Conservation (phyloP, 1,140 invertebrate species). For the Onthophagus taurus region DNA sequence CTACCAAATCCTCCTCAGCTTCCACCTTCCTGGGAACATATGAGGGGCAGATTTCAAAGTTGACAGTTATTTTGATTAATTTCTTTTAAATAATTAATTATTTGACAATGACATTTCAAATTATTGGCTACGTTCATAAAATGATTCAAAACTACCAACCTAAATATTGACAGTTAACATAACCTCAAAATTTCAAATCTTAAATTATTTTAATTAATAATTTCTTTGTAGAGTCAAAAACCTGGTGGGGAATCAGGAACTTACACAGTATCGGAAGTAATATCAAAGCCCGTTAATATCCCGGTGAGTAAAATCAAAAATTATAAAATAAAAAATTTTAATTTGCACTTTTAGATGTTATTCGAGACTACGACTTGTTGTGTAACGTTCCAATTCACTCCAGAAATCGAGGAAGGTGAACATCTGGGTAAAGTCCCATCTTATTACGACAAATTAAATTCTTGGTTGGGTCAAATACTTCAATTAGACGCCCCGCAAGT, state of each 20-base stretch:
- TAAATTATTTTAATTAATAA: slow-evolving; percentile 14
- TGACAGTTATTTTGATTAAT: too few relatives aligned
- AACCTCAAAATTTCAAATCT: too few relatives aligned
- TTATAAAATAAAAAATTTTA: too few relatives aligned
- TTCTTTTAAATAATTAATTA: background rate
- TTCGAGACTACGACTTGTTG: slow-evolving; percentile 76
- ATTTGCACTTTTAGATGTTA: slow-evolving; percentile 46
- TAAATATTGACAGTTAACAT: too few relatives aligned
- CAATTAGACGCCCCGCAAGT: slow-evolving; percentile 70
- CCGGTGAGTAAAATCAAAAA: slow-evolving; percentile 39
- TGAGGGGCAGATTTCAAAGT: too few relatives aligned
- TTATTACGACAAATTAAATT: slow-evolving; percentile 87
- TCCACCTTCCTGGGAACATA: too few relatives aligned
- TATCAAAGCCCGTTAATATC: slow-evolving; percentile 53
- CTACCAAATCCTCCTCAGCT: too few relatives aligned
- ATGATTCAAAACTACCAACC: too few relatives aligned
- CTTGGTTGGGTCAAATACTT: slow-evolving; percentile 91
- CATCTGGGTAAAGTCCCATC: slow-evolving; percentile 49
- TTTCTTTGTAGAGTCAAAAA: slow-evolving; percentile 51
- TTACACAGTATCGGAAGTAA: slow-evolving; percentile 51
- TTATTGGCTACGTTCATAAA: too few relatives aligned
- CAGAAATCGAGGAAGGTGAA: slow-evolving; percentile 44
- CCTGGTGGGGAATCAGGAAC: slow-evolving; percentile 59
- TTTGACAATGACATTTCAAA: background rate
- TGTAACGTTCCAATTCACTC: slow-evolving; percentile 83